phyloP scores from a whole-genome alignment of 2,113 vertebrate genomes.

The Chloropsis cyanopogon region DNA sequence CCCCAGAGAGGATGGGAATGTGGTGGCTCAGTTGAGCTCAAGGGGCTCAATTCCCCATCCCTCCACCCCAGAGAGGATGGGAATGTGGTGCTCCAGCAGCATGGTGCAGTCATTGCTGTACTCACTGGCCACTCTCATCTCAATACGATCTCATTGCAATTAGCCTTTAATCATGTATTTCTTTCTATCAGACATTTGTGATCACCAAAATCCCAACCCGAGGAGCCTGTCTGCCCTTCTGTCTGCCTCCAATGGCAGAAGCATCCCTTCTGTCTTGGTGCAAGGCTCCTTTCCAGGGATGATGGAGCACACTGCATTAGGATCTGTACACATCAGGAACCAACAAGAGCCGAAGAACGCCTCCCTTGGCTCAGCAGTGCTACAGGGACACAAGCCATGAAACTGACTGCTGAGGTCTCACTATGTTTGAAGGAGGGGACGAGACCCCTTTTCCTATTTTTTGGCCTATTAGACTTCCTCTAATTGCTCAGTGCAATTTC shows the following conservation, averaged over 20 bases:
- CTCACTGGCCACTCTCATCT: not conserved
- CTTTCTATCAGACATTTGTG: not conserved
- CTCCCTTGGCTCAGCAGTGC: not conserved
- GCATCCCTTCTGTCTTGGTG: not conserved
- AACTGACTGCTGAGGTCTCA: not conserved
- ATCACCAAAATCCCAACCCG: not conserved
- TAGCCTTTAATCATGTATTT: not conserved
- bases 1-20: not conserved
- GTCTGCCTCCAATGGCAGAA: not conserved
- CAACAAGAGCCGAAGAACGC: not conserved
- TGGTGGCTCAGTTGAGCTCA: not conserved
- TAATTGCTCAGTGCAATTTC: not conserved
- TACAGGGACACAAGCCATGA: not conserved
- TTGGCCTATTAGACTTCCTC: not conserved
- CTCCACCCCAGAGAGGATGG: not conserved
- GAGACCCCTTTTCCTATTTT: not conserved
- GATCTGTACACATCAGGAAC: rapidly evolving
- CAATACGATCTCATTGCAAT: not conserved
- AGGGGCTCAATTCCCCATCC: no score
- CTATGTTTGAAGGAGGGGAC: rapidly evolving
- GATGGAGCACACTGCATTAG: rapidly evolving
- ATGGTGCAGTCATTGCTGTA: rapidly evolving
- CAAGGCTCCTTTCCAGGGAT: not conserved
- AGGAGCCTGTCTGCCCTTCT: not conserved
- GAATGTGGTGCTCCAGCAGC: not conserved